Conservation (phyloP, 1,140 invertebrate species). For the Drosophila athabasca region DNA sequence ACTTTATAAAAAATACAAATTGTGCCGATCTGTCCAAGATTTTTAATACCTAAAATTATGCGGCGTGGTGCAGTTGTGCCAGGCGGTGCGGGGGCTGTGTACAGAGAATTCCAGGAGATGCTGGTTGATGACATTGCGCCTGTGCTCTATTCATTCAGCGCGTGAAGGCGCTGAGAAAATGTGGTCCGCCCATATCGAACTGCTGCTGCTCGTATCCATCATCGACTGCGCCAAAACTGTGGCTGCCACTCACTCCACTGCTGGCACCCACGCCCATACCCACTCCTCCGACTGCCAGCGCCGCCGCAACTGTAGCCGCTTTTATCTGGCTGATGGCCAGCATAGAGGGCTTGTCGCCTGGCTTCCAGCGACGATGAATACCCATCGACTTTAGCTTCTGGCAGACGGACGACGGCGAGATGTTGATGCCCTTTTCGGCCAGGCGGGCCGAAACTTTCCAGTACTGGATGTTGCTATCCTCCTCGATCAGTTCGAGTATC, state of each 20-base stretch:
- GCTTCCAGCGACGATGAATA: constrained; percentile 80
- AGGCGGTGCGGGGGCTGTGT: too few species aligned
- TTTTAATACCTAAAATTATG: constrained; percentile 50
- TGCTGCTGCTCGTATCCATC: constrained; percentile 74
- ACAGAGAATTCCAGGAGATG: too few species aligned
- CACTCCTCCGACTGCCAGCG: constrained; percentile 41
- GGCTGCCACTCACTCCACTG: background rate
- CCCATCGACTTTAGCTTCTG: constrained; percentile 83
- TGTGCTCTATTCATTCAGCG: constrained; percentile 33
- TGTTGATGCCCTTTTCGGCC: constrained; percentile 80
- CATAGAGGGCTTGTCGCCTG: constrained; percentile 78
- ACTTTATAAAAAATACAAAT: constrained; percentile 79
- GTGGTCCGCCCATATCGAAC: constrained; percentile 78
- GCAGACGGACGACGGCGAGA: constrained; percentile 81
- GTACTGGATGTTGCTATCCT: constrained; percentile 82
- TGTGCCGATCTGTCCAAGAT: constrained; percentile 42
- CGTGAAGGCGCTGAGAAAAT: constrained; percentile 83
- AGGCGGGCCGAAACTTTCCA: constrained; percentile 81
- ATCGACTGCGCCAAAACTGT: constrained; percentile 42
- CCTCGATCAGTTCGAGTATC: constrained; percentile 79
- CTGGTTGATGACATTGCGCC: too few species aligned
- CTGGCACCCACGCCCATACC: constrained; percentile 11
- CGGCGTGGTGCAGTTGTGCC: constrained; percentile 4
- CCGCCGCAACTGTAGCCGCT: constrained; percentile 54
- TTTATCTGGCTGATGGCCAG: constrained; percentile 76